These are phyloP conservation scores for Megalopta genalis DNA, from an alignment of 1,140 invertebrate genomes.

Conservation along the genomic window DNA sequence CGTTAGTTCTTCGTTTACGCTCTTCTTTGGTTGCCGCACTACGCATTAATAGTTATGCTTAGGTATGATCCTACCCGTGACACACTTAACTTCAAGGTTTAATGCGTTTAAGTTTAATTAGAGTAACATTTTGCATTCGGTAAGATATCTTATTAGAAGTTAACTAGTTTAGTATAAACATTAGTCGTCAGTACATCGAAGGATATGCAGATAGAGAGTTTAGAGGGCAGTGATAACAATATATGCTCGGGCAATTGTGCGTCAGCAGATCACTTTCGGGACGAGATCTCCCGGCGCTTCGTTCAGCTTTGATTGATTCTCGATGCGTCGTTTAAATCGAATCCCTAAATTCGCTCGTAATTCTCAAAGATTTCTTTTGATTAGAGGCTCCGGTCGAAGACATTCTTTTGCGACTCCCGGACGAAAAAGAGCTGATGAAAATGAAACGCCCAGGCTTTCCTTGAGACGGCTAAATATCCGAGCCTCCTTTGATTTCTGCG, in stretches of 20 bases:
- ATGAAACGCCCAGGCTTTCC: no score
- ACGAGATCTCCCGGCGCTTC: neutral
- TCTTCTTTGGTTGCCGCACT: slow-evolving; percentile 13
- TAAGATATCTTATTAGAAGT: slow-evolving; percentile 73
- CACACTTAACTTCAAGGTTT: slow-evolving; percentile 48
- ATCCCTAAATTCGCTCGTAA: no score
- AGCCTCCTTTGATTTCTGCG: neutral
- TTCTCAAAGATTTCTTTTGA: no score
- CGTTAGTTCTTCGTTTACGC: neutral
- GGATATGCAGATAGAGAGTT: slow-evolving; percentile 74
- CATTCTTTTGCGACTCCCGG: no score
- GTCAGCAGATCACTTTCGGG: neutral
- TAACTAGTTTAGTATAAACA: slow-evolving; percentile 73
- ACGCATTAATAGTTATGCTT: slow-evolving; percentile 42
- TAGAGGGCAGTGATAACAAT: slow-evolving; percentile 69
- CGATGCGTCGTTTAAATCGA: no score
- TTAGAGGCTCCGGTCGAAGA: no score
- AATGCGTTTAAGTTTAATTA: slow-evolving; percentile 55
- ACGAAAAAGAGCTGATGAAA: no score
- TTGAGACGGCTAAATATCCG: no score
- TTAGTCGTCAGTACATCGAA: slow-evolving; percentile 74
- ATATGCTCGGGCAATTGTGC: slow-evolving; percentile 48
- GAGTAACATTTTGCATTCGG: slow-evolving; percentile 69
- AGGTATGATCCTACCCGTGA: slow-evolving; percentile 36
- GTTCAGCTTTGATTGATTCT: no score